A percentile compares a stretch with the other conserved stretches of the same genome.
phyloP scores from a whole-genome alignment of 1,140 invertebrate species.

The Cepaea nemoralis region DNA sequence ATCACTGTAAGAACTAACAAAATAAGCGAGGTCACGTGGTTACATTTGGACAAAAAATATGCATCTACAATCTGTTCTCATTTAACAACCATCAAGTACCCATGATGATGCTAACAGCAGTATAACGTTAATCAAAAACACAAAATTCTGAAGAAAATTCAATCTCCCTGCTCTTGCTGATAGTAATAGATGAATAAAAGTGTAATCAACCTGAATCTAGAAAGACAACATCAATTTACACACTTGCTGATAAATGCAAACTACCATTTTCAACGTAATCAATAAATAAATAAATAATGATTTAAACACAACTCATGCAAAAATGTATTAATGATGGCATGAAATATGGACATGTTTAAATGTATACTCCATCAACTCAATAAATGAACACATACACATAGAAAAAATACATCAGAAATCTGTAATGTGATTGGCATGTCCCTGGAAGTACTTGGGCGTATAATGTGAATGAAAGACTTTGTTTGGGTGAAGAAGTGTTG shows the following conservation, averaged over 20 bases:
- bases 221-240: constrained; percentile 8
- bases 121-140: background rate
- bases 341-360: background rate
- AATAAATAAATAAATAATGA: constrained; percentile 24
- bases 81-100: background rate
- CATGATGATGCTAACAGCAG: background rate
- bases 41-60: background rate
- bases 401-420: constrained; percentile 4
- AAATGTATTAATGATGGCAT: background rate
- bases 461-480: constrained; percentile 41
- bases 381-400: background rate
- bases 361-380: background rate
- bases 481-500: constrained; percentile 34
- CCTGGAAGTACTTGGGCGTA: constrained; percentile 36
- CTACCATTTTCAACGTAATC: background rate
- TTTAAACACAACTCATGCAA: background rate
- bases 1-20: background rate
- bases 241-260: background rate
- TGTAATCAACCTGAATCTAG: background rate
- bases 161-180: background rate
- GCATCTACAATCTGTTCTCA: background rate
- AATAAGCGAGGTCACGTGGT: background rate
- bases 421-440: constrained; percentile 29
- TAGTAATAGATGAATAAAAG: background rate
- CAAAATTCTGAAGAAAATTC: background rate